Evolutionary conservation across 2,113 vertebrate species (phyloP).

Genomic region (Chloropsis cyanopogon): DNA sequence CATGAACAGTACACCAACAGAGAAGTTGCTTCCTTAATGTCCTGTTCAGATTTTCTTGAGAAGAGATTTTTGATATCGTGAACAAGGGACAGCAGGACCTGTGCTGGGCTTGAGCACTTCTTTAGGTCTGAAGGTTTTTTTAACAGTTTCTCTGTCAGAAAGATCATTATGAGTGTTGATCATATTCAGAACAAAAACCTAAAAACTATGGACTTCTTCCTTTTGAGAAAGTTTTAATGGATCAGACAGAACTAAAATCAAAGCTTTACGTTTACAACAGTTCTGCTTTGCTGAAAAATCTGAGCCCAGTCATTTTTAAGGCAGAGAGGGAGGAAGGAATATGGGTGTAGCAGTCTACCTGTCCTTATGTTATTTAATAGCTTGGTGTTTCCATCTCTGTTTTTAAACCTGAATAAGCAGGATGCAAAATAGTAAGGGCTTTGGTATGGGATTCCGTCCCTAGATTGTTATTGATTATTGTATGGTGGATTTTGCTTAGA

Average conservation of each 20-base stretch:
- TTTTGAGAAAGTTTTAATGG: neutral
- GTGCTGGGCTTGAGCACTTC: neutral
- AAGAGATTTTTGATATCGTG: neutral
- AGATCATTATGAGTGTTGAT: neutral
- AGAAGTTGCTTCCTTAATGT: neutral
- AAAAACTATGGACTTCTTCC: neutral
- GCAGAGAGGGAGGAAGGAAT: neutral
- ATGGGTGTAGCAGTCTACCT: neutral
- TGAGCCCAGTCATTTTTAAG: neutral
- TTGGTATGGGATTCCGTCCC: neutral
- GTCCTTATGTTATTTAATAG: neutral
- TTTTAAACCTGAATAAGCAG: neutral
- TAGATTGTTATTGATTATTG: neutral
- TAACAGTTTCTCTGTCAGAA: neutral
- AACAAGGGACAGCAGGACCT: neutral
- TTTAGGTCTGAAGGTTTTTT: neutral
- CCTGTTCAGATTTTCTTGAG: neutral
- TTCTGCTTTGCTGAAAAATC: neutral
- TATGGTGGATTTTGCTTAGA: neutral
- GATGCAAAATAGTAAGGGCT: neutral
- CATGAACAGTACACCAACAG: neutral
- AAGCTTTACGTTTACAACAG: neutral
- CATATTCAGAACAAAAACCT: neutral
- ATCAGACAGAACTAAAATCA: neutral
- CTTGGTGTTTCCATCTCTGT: neutral